Conservation (phyloP, 2,797 vertebrate species). For the Benthosema pterotum region DNA sequence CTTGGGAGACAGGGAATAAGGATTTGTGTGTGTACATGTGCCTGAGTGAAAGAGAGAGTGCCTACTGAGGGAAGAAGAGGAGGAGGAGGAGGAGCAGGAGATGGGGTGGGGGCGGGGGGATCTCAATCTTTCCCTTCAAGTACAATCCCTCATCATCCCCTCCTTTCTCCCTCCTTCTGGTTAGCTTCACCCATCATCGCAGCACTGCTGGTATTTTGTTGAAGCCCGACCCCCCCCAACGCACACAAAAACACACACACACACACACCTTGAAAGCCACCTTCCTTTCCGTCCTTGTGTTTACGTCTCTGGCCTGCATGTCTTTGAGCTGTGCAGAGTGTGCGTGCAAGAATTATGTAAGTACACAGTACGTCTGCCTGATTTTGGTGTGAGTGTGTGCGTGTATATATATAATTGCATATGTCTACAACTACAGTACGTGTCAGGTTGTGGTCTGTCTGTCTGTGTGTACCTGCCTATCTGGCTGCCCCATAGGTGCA, state of each 20-base stretch:
- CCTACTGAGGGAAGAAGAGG: too few species aligned
- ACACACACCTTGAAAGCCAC: neutral
- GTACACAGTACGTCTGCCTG: too few species aligned
- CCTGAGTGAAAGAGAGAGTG: constrained; percentile 7
- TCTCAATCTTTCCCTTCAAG: neutral
- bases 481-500: too few species aligned
- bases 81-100: too few species aligned
- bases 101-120: neutral
- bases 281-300: constrained; percentile 24
- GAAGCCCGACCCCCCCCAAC: neutral
- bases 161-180: too few species aligned
- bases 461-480: neutral
- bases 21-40: constrained; percentile 23
- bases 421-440: constrained; percentile 2
- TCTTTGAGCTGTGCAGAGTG: constrained; percentile 20
- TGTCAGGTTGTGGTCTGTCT: too few species aligned
- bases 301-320: constrained; percentile 8
- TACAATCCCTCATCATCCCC: neutral
- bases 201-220: too few species aligned
- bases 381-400: neutral
- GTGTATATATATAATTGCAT: neutral
- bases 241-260: constrained; percentile 20
- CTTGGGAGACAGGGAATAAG: constrained; percentile 7
- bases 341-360: neutral
- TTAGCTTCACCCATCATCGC: too few species aligned